A percentile compares a stretch with the other conserved stretches of the same genome.
These are phyloP conservation scores for Gastracanthus pulcherrimus DNA, from an alignment of 2,888 invertebrate genomes.

Conservation along the genomic window DNA sequence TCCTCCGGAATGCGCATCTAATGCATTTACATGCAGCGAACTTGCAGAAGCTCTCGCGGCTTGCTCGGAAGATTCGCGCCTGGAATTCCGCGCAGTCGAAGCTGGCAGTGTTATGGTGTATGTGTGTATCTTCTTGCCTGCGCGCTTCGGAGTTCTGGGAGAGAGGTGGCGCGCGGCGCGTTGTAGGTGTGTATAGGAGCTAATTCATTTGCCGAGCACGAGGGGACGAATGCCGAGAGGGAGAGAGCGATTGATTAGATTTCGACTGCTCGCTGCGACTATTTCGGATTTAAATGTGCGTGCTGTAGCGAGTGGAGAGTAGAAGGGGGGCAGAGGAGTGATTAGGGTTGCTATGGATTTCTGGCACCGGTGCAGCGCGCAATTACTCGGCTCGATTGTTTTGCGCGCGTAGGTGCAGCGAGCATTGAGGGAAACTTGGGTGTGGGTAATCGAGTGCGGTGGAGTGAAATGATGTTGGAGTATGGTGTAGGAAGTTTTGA, in stretches of 20 bases:
- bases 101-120: background rate
- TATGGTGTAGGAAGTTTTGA: too few relatives aligned
- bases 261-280: conserved; percentile 11
- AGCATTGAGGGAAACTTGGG: background rate
- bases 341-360: conserved; percentile 24
- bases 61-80: conserved; percentile 64
- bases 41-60: conserved; percentile 53
- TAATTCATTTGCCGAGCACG: too few relatives aligned
- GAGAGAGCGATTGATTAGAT: conserved; percentile 27
- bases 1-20: conserved; percentile 63
- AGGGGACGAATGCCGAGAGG: background rate
- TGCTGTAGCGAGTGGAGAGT: background rate
- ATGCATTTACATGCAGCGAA: conserved; percentile 66
- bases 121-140: background rate
- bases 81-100: conserved; percentile 43
- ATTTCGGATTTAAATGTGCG: conserved; percentile 17
- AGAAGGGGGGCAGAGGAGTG: background rate
- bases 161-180: too few relatives aligned
- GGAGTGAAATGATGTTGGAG: too few relatives aligned
- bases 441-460: background rate
- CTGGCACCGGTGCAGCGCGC: background rate
- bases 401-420: background rate
- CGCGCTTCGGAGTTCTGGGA: too few relatives aligned
- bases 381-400: conserved; percentile 4
- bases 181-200: too few relatives aligned